Percentiles rank a stretch among this genome's conserved stretches.
phyloP scores from a whole-genome alignment of 1,140 invertebrate species.

The Aphelinus certus region DNA sequence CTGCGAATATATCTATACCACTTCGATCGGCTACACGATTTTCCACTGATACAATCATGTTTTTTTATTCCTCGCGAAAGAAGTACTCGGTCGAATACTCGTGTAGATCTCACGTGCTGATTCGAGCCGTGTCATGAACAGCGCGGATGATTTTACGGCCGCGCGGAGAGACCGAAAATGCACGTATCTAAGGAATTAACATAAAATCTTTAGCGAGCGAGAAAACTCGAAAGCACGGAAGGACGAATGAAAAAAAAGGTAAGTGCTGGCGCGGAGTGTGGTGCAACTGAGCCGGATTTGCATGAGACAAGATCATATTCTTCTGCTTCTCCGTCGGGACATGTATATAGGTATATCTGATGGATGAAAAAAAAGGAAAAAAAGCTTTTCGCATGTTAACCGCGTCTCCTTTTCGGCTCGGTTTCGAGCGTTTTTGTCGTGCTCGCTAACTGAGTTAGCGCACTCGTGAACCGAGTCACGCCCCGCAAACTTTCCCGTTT shows the following conservation, averaged over 20 bases:
- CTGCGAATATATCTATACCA: too few species aligned
- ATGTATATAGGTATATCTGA: neutral
- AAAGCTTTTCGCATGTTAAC: constrained; percentile 37
- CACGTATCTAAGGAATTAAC: too few species aligned
- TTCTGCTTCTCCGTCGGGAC: neutral
- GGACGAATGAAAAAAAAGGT: too few species aligned
- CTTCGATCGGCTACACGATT: neutral
- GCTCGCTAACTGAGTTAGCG: constrained; percentile 25
- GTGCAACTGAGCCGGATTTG: constrained; percentile 1
- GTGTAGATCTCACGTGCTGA: too few species aligned
- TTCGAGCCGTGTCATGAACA: too few species aligned
- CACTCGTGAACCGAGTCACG: constrained; percentile 34
- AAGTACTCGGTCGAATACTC: too few species aligned
- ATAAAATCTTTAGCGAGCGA: too few species aligned
- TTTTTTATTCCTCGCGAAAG: too few species aligned
- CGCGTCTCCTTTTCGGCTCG: constrained; percentile 14
- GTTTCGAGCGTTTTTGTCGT: neutral
- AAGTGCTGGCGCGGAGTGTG: too few species aligned
- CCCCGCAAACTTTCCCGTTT: constrained; percentile 36
- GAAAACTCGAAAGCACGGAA: too few species aligned
- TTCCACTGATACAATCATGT: neutral
- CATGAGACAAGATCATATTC: constrained; percentile 20
- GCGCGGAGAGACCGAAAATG: too few species aligned
- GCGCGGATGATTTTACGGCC: too few species aligned
- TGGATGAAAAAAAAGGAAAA: neutral